Evolutionary conservation across 2,113 vertebrate genomes (phyloP), one percentile per base, ranked within the genome.

Genomic region (Atherinomorus stipes): DNA sequence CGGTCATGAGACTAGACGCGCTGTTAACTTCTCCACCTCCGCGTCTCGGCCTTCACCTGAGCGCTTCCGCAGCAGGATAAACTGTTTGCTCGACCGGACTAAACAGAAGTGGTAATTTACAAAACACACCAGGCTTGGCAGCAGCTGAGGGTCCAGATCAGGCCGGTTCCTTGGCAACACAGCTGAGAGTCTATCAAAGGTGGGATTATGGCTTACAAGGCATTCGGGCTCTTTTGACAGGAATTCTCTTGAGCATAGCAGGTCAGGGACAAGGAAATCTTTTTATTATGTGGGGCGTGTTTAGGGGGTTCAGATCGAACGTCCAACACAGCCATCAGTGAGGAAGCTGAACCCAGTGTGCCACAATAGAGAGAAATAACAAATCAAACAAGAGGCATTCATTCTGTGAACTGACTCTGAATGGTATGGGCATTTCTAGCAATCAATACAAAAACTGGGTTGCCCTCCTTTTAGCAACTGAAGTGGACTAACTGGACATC

Each of bases 181-280:
- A 0, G 25, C 37, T 19, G 38, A 51, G 38, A 72, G 87, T 88
- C 86, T 89, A 71, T 7, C 13, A 60, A 77, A 59, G 44, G 71
- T 76, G 78, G 76, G 88, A 90, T 92, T 93, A 90, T 7, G 11
- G 54, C 59, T 85, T 78, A 89, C 51, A 58, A 87, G 81, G 72
- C 71, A 28, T 38, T 21, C 11, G 13, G 56, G 31, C 34, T 38
- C 31, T 38, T 37, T 57, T 11, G 8, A 21, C 18, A 26, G 54
- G 54, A 31, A 16, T 37, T 57, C 28, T n/a, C 31, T 21, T 58
- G 54, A 37, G 19, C 11, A 8, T 37, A 21, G 19, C 56, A 37
- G 56, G 21, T 21, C 34, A 21, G 19, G n/a, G 19, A 58, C n/a
- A 16, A 38, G 31, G 31, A 10, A 47, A 47, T 47, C 19, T 18